Evolutionary conservation across 2,888 invertebrate genomes (phyloP).

Genomic region (Perithous albicinctus): DNA sequence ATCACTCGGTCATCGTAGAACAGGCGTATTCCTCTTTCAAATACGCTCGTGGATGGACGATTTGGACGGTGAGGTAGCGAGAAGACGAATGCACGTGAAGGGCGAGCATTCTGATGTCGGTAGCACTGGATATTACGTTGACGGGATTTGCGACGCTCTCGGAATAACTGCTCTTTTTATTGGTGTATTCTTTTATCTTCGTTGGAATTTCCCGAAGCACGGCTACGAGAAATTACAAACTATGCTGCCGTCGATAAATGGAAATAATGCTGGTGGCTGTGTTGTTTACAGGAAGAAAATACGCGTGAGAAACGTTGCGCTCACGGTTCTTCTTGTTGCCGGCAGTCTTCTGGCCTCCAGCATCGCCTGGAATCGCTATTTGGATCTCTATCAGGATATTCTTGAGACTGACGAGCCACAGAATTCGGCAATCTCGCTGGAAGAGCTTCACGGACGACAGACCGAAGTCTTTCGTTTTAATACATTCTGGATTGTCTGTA

Average conservation of each 20-base stretch:
- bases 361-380: conserved; percentile 93
- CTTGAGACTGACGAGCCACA: conserved; percentile 88
- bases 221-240: conserved; percentile 90
- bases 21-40: conserved; percentile 92
- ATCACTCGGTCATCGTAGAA: conserved; percentile 89
- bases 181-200: conserved; percentile 89
- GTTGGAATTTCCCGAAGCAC: conserved; percentile 90
- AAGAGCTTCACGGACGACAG: conserved; percentile 86
- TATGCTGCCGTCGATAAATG: conserved; percentile 85
- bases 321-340: conserved; percentile 88
- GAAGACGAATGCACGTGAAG: conserved; percentile 90
- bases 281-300: conserved; percentile 86
- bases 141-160: conserved; percentile 92
- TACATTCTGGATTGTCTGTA: conserved; percentile 90
- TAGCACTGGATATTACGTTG: conserved; percentile 92
- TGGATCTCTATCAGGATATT: conserved; percentile 91
- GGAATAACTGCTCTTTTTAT: conserved; percentile 90
- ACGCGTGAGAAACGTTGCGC: conserved; percentile 86
- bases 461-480: conserved; percentile 89
- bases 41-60: conserved; percentile 94
- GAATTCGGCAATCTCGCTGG: conserved; percentile 77
- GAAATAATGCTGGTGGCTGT: conserved; percentile 82
- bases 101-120: conserved; percentile 94
- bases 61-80: conserved; percentile 94
- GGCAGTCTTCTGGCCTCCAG: conserved; percentile 91